Conservation (phyloP, 2,797 vertebrate genomes). For the Coracias cyanogaster region DNA sequence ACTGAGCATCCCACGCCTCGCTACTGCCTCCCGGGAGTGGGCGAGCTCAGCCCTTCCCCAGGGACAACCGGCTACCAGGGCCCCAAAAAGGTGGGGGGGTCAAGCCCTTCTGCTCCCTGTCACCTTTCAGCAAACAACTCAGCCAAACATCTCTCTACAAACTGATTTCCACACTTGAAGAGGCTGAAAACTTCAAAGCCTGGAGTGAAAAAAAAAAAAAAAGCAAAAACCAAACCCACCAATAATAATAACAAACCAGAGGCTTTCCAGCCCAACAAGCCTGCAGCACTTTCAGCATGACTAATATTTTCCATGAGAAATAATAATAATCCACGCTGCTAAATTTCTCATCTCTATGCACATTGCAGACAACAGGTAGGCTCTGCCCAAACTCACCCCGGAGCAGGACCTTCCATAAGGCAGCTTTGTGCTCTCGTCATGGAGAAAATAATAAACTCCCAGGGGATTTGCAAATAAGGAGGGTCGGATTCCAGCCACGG, state of each 20-base stretch:
- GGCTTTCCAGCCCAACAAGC: constrained; percentile 9
- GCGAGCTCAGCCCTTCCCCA: background rate
- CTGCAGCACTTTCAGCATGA: constrained; percentile 28
- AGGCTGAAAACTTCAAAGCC: constrained; percentile 43
- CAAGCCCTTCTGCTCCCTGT: background rate
- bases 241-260: background rate
- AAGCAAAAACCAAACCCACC: background rate
- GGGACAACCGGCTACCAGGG: background rate
- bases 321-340: background rate
- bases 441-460: background rate
- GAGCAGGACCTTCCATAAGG: background rate
- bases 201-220: background rate
- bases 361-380: constrained; percentile 1
- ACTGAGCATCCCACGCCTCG: background rate
- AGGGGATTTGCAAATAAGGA: background rate
- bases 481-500: background rate
- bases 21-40: background rate
- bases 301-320: constrained; percentile 31
- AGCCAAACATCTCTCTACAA: background rate
- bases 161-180: background rate
- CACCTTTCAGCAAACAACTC: background rate
- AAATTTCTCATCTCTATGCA: background rate
- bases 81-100: background rate
- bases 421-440: background rate
- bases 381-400: background rate